These are phyloP conservation scores for Ficedula albicollis DNA, from an alignment of 2,797 vertebrate species.

Conservation along the genomic window DNA sequence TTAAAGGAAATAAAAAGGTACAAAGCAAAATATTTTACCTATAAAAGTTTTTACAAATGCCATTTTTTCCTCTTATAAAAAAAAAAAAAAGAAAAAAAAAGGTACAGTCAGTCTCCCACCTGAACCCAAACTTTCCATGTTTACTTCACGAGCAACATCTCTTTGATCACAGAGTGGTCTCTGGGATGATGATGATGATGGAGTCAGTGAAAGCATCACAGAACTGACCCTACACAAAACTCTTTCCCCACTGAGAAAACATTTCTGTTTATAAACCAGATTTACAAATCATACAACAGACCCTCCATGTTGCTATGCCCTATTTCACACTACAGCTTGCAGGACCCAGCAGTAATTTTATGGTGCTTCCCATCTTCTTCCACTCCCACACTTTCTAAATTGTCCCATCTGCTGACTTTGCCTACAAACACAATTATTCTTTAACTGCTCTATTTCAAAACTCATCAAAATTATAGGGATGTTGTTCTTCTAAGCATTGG, in stretches of 20 bases:
- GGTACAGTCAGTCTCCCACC: background rate
- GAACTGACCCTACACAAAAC: background rate
- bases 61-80: background rate
- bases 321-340: background rate
- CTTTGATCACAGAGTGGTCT: background rate
- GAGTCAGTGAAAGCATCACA: background rate
- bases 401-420: background rate
- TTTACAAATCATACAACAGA: background rate
- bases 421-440: background rate
- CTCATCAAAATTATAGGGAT: background rate
- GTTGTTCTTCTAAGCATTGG: background rate
- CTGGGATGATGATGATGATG: background rate
- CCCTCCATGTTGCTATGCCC: background rate
- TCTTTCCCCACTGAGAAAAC: background rate
- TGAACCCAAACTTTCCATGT: background rate
- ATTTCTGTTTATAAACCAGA: background rate
- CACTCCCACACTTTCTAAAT: background rate
- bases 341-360: background rate
- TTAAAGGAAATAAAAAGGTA: background rate
- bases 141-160: accelerated
- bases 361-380: background rate
- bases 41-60: background rate
- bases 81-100: background rate
- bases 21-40: background rate
- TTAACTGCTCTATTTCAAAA: background rate